These are phyloP conservation scores for Metalampra italica DNA, from an alignment of 2,888 invertebrate species.

Conservation along the genomic window DNA sequence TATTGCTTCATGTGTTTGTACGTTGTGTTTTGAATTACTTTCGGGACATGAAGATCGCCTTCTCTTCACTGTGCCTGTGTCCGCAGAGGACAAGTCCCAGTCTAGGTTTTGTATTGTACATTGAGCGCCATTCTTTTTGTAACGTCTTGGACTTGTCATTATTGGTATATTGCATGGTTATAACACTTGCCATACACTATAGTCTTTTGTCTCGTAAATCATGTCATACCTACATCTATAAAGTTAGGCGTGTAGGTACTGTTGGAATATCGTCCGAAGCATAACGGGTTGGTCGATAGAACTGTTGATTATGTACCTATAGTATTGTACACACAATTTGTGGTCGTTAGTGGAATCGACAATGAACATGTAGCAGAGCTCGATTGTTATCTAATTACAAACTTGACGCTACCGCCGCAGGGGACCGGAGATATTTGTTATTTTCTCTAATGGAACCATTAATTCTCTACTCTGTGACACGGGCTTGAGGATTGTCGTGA, in stretches of 20 bases:
- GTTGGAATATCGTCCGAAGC: slow-evolving; percentile 17
- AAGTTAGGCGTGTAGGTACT: not conserved
- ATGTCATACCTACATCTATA: not conserved
- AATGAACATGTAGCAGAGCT: slow-evolving; percentile 46
- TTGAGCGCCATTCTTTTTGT: slow-evolving; percentile 62
- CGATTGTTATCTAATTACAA: slow-evolving; percentile 74
- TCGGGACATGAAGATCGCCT: slow-evolving; percentile 79
- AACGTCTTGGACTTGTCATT: slow-evolving; percentile 75
- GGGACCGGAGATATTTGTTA: slow-evolving; percentile 49
- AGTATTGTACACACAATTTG: slow-evolving; percentile 28
- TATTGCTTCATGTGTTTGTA: slow-evolving; percentile 45
- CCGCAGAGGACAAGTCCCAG: slow-evolving; percentile 85
- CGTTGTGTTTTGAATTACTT: slow-evolving; percentile 36
- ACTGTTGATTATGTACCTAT: slow-evolving; percentile 39
- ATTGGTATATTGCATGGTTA: slow-evolving; percentile 55
- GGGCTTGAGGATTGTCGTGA: slow-evolving; percentile 29
- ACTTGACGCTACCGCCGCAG: slow-evolving; percentile 57
- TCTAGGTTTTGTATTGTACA: slow-evolving; percentile 72
- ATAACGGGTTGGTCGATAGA: slow-evolving; percentile 22
- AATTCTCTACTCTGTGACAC: slow-evolving; percentile 43
- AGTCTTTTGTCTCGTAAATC: not conserved
- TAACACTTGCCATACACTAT: slow-evolving; percentile 19
- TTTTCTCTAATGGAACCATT: slow-evolving; percentile 56
- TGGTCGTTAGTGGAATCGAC: slow-evolving; percentile 56
- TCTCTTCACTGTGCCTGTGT: slow-evolving; percentile 85